Base-by-base conservation (phyloP, 1,140 invertebrate species). In the Drosophila simulans region DNA sequence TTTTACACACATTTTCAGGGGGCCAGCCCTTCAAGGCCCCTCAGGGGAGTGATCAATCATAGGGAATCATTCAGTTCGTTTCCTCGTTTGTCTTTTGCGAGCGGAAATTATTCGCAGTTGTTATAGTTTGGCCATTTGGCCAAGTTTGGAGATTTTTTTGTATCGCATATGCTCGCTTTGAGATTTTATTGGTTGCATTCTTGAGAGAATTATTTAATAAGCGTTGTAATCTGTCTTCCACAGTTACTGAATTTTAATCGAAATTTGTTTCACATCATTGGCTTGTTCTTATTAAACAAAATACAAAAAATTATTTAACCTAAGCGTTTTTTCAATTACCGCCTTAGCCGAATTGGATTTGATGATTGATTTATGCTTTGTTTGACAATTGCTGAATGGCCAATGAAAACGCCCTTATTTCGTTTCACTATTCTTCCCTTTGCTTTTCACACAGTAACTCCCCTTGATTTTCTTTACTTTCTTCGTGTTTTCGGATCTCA, bases 41-140 rank as follows among this genome's bases (percentile, higher is more conserved):
- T 89, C 76, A 75, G 72, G 84, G 84, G 84, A 89, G 84, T 89
- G 84, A 89, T 89, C 84, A 89, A 89, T 89, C 84, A 89, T 89
- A 40, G 17, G 20, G 59, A 62, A 56, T 70, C 64, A 57, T 69
- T 70, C 27, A 56, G 66, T 56, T 27, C 4, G 17, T 31, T 27
- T 54, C 49, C 25, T 5, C 45, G 45, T 25, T 48, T 46, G 42
- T 48, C 31, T 46, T 45, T 58, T 56, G 77, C 56, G 48, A 76
- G 64, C 37, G 42, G 46, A 65, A 75, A 83, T 89, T 64, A 82
- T 81, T 79, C 59, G 64, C 64, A 76, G 83, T 84, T 77, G 83
- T 79, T 86, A 83, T 62, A 83, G 51, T 79, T 86, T 85, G 72
- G 39, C 34, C 59, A 77, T 73, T 54, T n/a, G n/a, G n/a, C n/a